A percentile compares a stretch with the other conserved stretches of the same genome.
Evolutionary conservation across 2,113 vertebrate genomes (phyloP).

Genomic region (Macrotus californicus): DNA sequence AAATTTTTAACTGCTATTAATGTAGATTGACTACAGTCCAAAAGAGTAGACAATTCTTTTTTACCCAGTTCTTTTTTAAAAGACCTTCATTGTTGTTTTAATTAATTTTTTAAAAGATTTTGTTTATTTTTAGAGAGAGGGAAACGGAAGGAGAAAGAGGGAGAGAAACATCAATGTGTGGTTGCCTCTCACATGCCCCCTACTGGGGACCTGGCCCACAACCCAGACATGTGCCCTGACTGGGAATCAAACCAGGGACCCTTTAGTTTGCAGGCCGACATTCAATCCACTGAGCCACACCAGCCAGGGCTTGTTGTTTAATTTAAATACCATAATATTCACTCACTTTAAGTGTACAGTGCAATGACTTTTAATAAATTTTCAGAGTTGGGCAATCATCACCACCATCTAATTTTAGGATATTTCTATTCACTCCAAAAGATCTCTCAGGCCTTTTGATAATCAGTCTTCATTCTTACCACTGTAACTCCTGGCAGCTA

Average conservation of each 20-base stretch:
- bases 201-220: too few species aligned
- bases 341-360: conserved; percentile 30
- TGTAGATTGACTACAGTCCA: neutral
- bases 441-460: neutral
- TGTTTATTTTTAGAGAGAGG: too few species aligned
- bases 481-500: neutral
- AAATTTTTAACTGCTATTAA: neutral
- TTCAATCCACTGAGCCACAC: too few species aligned
- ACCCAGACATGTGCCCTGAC: too few species aligned
- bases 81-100: neutral
- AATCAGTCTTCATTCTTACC: neutral
- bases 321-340: neutral
- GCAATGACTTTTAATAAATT: conserved; percentile 22
- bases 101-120: too few species aligned
- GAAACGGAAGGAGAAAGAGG: too few species aligned
- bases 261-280: too few species aligned
- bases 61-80: neutral
- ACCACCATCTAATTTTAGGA: conserved; percentile 9
- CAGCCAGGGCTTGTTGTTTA: neutral
- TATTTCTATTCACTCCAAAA: neutral
- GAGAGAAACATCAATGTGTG: too few species aligned
- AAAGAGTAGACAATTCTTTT: neutral
- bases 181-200: too few species aligned
- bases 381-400: neutral
- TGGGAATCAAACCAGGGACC: too few species aligned